Evolutionary conservation across 2,797 vertebrate species (phyloP), one percentile per base, ranked within the genome.

Genomic region (Margarornis squamiger): DNA sequence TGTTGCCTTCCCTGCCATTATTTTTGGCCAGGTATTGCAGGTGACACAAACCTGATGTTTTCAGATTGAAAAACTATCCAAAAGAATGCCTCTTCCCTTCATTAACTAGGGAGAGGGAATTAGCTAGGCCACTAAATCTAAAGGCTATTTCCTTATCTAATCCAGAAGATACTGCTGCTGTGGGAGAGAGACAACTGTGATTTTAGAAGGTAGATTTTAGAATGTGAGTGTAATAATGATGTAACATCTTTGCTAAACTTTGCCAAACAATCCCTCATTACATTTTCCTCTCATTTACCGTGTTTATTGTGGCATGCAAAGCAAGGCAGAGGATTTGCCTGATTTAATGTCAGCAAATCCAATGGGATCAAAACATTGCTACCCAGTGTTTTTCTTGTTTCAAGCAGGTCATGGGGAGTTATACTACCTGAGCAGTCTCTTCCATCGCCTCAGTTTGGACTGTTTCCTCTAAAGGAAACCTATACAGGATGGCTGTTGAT

Each of bases 181-280:
- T 66, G 48, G 46, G 68, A 89, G 13, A 48, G 13, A 49, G 5
- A 71, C 12, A 68, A 30, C 30, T 34, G 17, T 52, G 85, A 59
- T 86, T 96, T 86, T 41, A 73, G 81, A 83, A 49, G 49, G 85
- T 12, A 52, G 52, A 32, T 54, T 32, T 54, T 54, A 54, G 52
- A 54, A 32, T 54, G 36, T 22, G 51, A 88, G 12, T 58, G 43
- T 55, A 81, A 84, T 81, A 51, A 75, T 91, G 88, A 80, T 61
- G 34, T 83, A 91, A 81, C 21, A 73, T 57, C 82, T 55, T 48
- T 58, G 13, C 76, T 68, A 86, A 78, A 29, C 75, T 90, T 80
- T 72, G 79, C 55, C 90, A 90, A 88, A 93, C 59, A 84, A 70
- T 76, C n/a, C 58, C 41, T 97, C 68, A 79, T 76, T 82, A 72